Base-by-base conservation (phyloP, 2,888 invertebrate genomes). In the Ennomos erosarius region DNA sequence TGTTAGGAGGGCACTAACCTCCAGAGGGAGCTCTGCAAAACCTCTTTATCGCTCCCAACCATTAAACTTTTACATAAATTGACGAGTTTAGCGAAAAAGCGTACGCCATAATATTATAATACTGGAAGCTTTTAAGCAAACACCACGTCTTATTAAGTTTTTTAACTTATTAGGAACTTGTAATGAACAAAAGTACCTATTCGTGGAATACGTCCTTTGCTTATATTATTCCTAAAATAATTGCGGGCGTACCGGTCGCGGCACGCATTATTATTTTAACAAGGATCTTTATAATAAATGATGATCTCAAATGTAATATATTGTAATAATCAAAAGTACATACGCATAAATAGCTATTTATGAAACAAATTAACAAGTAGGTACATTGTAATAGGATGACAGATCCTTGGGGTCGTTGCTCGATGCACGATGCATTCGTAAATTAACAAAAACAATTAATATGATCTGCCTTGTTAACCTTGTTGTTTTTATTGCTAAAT, bases 1-100 rank as follows among this genome's bases (percentile, higher is more conserved):
- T 87, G 86, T 86, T 84, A 72, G 71, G 69, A 79, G 88, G 81
- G 73, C 87, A 72, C 70, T 79, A 81, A 87, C 84, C 87, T 77
- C 69, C 58, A 64, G 58, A 64, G 73, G 71, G 75, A 70, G 71
- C 69, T 51, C 57, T 49, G 54, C 40, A 65, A 55, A 68, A 67
- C 67, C 68, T 65, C 66, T 68, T 61, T 60, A 59, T 58, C 36
- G 38, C 48, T 55, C 59, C 67, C 59, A 50, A 54, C 67, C 69
- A 71, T 73, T 71, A 68, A 67, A 66, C 64, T 69, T 69, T 56
- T 63, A 66, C 68, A 65, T 68, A 71, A 70, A 72, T 66, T 65
- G 61, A 65, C 49, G 64, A 64, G 66, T 64, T 55, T 50, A 67
- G 65, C 64, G 54, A 59, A 61, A 59, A 48, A 51, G 47, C 10